phyloP scores from a whole-genome alignment of 2,888 invertebrate species.

The Steinernema scapterisci region DNA sequence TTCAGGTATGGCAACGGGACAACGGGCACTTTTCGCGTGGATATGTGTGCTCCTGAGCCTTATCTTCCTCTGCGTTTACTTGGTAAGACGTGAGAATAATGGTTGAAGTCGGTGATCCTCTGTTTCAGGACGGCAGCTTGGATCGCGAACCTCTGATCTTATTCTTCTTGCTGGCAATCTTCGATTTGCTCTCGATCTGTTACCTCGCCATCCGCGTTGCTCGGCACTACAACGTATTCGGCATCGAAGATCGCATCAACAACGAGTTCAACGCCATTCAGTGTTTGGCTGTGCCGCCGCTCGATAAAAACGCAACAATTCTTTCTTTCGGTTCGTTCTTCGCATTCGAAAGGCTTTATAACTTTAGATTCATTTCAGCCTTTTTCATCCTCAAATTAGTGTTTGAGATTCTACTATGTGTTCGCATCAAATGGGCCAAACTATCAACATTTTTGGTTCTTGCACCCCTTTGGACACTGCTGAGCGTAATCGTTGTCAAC shows the following conservation, averaged over 20 bases:
- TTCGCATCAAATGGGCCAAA: slow-evolving; percentile 11
- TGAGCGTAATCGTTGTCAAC: slow-evolving; percentile 29
- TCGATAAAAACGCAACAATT: slow-evolving; percentile 6
- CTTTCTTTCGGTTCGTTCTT: slow-evolving; percentile 10
- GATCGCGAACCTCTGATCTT: slow-evolving; percentile 36
- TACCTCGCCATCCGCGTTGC: slow-evolving; percentile 34
- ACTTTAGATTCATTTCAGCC: background rate
- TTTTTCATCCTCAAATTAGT: slow-evolving; percentile 33
- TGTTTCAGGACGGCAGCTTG: slow-evolving; percentile 38
- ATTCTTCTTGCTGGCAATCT: slow-evolving; percentile 35
- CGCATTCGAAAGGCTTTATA: background rate
- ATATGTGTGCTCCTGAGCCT: slow-evolving; percentile 24
- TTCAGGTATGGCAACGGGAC: slow-evolving; percentile 30
- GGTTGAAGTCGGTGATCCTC: no score
- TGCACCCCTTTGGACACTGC: slow-evolving; percentile 35
- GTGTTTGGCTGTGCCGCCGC: slow-evolving; percentile 32
- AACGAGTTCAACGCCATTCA: slow-evolving; percentile 29
- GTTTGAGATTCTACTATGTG: slow-evolving; percentile 36
- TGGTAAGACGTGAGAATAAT: slow-evolving; percentile 23
- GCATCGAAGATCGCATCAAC: slow-evolving; percentile 28
- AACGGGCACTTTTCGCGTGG: slow-evolving; percentile 38
- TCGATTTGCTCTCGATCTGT: slow-evolving; percentile 34
- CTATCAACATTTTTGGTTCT: slow-evolving; percentile 34
- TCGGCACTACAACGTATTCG: slow-evolving; percentile 35
- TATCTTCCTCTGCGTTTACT: slow-evolving; percentile 37